Conservation (phyloP, 2,113 vertebrate genomes). For the Clarias macrocephalus region DNA sequence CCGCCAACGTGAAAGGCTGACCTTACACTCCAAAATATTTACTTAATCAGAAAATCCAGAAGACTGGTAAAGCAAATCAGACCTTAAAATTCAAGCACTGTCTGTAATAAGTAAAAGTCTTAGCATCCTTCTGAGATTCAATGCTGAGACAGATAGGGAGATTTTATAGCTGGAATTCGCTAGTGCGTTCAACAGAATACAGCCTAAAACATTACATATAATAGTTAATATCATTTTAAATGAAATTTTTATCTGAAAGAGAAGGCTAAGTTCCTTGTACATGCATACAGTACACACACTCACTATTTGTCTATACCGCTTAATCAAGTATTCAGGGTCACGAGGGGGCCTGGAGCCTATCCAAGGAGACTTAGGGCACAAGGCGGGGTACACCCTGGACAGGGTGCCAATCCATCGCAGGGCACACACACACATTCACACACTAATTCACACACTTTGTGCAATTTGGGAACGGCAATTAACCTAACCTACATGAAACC, state of each 20-base stretch:
- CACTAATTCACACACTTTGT: no score
- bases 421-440: no score
- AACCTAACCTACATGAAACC: no score
- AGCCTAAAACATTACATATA: not conserved
- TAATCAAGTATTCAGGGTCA: no score
- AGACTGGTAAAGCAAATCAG: not conserved
- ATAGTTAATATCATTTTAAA: not conserved
- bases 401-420: no score
- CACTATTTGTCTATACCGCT: no score
- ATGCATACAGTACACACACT: no score
- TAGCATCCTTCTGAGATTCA: not conserved
- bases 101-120: not conserved
- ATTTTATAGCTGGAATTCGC: not conserved
- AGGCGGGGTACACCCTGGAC: no score
- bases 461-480: no score
- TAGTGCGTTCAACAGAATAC: not conserved
- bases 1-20: not conserved
- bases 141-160: not conserved
- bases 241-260: not conserved
- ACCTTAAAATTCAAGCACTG: not conserved
- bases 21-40: not conserved
- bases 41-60: not conserved
- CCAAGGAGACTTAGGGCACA: no score
- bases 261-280: not conserved
- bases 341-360: no score